A percentile compares a stretch with the other conserved stretches of the same genome.
phyloP scores from a whole-genome alignment of 2,888 invertebrate species.

The Calliphora vomitoria region DNA sequence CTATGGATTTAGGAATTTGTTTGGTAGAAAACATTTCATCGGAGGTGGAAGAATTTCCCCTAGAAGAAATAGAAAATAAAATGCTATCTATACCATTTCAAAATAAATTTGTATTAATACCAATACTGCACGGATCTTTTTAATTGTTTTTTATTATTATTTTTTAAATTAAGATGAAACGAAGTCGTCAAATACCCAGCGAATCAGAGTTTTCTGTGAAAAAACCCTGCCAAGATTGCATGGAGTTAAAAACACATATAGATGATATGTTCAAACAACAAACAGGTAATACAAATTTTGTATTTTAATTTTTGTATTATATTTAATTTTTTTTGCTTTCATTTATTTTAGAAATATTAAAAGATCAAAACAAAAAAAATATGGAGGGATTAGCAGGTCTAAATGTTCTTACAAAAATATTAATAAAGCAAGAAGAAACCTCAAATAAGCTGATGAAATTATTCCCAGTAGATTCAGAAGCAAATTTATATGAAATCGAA shows the following conservation, averaged over 20 bases:
- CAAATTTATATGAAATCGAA: neutral
- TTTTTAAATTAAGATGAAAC: neutral
- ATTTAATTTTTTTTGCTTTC: neutral
- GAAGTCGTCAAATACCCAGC: neutral
- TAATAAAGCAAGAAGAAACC: neutral
- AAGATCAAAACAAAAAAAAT: slow-evolving; percentile 13
- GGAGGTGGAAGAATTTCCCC: neutral
- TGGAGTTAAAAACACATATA: neutral
- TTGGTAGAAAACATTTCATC: neutral
- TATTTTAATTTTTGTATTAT: neutral
- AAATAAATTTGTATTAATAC: neutral
- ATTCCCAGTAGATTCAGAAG: neutral
- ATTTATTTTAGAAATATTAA: neutral
- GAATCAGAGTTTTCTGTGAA: neutral
- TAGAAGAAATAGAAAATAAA: neutral
- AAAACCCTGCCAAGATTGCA: neutral
- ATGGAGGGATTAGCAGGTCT: slow-evolving; percentile 7
- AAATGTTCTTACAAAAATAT: slow-evolving; percentile 4
- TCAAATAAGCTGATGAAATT: neutral
- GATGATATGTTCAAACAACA: neutral
- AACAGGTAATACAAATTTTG: neutral
- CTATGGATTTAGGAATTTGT: neutral
- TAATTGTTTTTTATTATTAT: neutral
- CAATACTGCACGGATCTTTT: neutral
- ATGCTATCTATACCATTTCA: neutral